Percentiles rank a stretch among this genome's conserved stretches.
Conservation (phyloP, 2,888 invertebrate genomes). For the Adineta ricciae region DNA sequence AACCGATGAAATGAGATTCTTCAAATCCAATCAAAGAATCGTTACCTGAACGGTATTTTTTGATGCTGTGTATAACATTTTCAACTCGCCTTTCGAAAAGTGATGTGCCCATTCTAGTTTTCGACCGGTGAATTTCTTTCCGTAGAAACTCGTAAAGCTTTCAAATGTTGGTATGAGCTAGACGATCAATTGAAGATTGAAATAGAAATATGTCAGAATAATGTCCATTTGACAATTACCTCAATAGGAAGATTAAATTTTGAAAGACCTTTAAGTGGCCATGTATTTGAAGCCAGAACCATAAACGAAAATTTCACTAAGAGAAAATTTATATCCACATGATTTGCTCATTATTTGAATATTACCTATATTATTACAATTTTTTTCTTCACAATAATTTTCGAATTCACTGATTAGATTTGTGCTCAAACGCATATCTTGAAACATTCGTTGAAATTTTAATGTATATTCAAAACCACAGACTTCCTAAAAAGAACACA, state of each 20-base stretch:
- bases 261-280: constrained; percentile 60
- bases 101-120: constrained; percentile 95
- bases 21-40: neutral
- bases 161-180: constrained; percentile 84
- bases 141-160: constrained; percentile 87
- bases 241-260: constrained; percentile 85
- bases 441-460: constrained; percentile 95
- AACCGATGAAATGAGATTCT: constrained; percentile 40
- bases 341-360: too few relatives aligned
- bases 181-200: constrained; percentile 36
- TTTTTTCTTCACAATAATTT: constrained; percentile 32
- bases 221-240: constrained; percentile 52
- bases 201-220: neutral
- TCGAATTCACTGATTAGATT: constrained; percentile 84
- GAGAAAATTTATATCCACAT: too few relatives aligned
- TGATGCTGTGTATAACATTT: constrained; percentile 82
- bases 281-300: constrained; percentile 89
- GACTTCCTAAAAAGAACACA: constrained; percentile 52
- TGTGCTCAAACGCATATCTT: constrained; percentile 94
- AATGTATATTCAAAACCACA: constrained; percentile 99
- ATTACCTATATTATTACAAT: neutral
- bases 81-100: constrained; percentile 92
- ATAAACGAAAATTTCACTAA: constrained; percentile 75
- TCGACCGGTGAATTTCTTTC: constrained; percentile 85
- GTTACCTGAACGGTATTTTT: constrained; percentile 51